Evolutionary conservation across 2,797 vertebrate species (phyloP).

Genomic region (Macropus fuliginosus): DNA sequence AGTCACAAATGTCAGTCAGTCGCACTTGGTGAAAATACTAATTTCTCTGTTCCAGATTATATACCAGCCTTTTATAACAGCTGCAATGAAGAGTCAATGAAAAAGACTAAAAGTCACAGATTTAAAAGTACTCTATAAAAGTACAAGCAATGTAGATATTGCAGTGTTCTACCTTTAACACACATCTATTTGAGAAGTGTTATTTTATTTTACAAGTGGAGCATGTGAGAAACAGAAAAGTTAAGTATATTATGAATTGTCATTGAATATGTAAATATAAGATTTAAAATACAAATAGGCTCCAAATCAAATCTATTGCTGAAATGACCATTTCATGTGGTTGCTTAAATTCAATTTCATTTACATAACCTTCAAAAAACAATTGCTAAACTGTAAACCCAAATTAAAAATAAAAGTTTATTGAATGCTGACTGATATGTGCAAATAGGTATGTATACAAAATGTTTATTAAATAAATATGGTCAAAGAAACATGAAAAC

Average conservation of each 20-base stretch:
- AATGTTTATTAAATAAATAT: neutral
- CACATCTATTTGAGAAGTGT: neutral
- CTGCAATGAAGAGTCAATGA: neutral
- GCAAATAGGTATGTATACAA: neutral
- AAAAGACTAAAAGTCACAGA: neutral
- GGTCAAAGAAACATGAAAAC: neutral
- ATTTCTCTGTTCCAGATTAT: neutral
- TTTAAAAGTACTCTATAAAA: slow-evolving; percentile 29
- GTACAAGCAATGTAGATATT: neutral
- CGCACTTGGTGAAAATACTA: neutral
- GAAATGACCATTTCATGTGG: neutral
- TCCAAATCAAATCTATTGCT: neutral
- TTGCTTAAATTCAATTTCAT: neutral
- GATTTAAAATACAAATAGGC: neutral
- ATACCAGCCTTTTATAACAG: slow-evolving; percentile 1
- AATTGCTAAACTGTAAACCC: neutral
- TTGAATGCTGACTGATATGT: neutral
- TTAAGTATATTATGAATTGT: neutral
- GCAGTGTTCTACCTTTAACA: neutral
- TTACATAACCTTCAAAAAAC: neutral
- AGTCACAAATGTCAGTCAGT: neutral
- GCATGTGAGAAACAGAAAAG: neutral
- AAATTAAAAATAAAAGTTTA: neutral
- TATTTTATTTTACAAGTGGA: neutral
- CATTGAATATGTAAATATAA: neutral